Evolutionary conservation across 2,797 vertebrate species (phyloP).

Genomic region (Rhynchotus rufescens): DNA sequence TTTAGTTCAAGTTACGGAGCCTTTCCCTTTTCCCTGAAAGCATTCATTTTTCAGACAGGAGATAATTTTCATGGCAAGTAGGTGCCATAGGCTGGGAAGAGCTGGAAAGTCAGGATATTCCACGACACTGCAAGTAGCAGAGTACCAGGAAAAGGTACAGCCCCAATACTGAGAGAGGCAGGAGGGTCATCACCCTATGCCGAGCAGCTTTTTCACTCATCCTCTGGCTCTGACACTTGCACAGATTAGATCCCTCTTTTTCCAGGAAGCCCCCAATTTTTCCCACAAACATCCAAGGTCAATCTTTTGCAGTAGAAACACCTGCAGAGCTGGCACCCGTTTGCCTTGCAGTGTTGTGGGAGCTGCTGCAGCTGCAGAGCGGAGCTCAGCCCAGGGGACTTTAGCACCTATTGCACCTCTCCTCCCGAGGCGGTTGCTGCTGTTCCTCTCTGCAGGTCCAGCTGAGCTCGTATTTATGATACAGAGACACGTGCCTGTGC

Average conservation of each 20-base stretch:
- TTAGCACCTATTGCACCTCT: not conserved
- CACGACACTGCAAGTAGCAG: not conserved
- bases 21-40: not conserved
- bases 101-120: not conserved
- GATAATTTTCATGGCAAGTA: not conserved
- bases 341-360: not conserved
- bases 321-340: not conserved
- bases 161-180: not conserved
- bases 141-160: not conserved
- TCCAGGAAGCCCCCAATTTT: not conserved
- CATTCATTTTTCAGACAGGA: rapidly evolving
- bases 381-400: not conserved
- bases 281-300: not conserved
- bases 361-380: not conserved
- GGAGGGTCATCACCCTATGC: not conserved
- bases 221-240: not conserved
- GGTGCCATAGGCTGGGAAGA: not conserved
- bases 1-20: not conserved
- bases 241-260: not conserved
- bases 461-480: not conserved
- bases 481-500: not conserved
- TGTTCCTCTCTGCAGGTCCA: not conserved
- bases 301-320: not conserved
- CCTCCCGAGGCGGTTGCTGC: not conserved
- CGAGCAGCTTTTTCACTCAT: not conserved